Evolutionary conservation across 2,797 vertebrate genomes (phyloP).

Genomic region (Champsocephalus gunnari): DNA sequence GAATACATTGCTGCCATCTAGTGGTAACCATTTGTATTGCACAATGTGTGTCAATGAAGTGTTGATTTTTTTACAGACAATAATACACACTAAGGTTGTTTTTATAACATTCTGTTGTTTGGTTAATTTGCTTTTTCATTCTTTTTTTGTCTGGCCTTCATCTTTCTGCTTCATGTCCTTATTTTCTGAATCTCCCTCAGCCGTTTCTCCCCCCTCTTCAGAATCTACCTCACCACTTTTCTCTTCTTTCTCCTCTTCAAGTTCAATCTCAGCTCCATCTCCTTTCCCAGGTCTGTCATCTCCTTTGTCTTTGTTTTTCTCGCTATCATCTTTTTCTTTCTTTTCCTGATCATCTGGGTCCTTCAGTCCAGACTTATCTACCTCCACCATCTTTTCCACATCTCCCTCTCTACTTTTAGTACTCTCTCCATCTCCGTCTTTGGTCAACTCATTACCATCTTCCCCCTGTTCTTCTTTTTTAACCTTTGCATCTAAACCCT

Average conservation of each 20-base stretch:
- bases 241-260: constrained; percentile 28
- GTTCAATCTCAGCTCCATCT: constrained; percentile 64
- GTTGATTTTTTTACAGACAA: background rate
- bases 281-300: constrained; percentile 62
- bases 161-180: background rate
- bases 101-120: background rate
- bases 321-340: constrained; percentile 10
- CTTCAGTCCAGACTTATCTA: constrained; percentile 29
- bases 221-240: constrained; percentile 23
- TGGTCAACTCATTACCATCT: constrained; percentile 48
- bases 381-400: constrained; percentile 43
- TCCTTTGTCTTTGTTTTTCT: constrained; percentile 35
- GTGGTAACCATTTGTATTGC: constrained; percentile 3
- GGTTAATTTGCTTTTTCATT: background rate
- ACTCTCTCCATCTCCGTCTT: constrained; percentile 69
- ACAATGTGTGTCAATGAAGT: background rate
- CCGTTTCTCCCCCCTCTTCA: constrained; percentile 20
- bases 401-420: constrained; percentile 64
- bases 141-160: constrained; percentile 1
- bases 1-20: constrained; percentile 46
- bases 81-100: background rate
- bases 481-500: constrained; percentile 14
- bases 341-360: constrained; percentile 12
- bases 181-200: constrained; percentile 13
- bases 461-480: constrained; percentile 32